Percentiles rank a stretch among this genome's conserved stretches.
phyloP scores from a whole-genome alignment of 1,140 invertebrate genomes.

The Penaeus indicus region DNA sequence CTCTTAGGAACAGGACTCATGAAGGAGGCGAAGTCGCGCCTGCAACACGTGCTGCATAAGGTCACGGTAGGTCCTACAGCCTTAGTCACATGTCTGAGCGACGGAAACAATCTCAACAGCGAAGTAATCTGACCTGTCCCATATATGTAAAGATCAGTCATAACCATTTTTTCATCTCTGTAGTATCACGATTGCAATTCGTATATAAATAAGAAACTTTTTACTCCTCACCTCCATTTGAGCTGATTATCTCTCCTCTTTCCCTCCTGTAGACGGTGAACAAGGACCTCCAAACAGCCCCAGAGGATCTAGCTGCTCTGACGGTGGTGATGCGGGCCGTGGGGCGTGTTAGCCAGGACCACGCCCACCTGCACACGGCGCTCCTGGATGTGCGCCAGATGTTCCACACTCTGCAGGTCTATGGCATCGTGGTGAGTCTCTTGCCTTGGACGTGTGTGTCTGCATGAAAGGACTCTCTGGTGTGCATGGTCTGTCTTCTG shows the following conservation, averaged over 20 bases:
- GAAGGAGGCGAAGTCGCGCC: slow-evolving; percentile 39
- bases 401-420: slow-evolving; percentile 59
- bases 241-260: not conserved
- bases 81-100: too few species aligned
- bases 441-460: too few species aligned
- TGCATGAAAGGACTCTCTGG: too few species aligned
- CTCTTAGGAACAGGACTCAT: slow-evolving; percentile 54
- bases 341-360: slow-evolving; percentile 45
- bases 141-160: too few species aligned
- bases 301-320: slow-evolving; percentile 41
- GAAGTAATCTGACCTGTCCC: too few species aligned
- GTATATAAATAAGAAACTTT: too few species aligned
- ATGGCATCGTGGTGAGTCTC: slow-evolving; percentile 53
- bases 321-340: slow-evolving; percentile 52
- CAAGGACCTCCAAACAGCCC: slow-evolving; percentile 25
- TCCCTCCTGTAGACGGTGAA: slow-evolving; percentile 32
- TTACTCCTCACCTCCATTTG: too few species aligned
- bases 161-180: too few species aligned
- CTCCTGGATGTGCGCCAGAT: slow-evolving; percentile 55
- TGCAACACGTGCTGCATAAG: slow-evolving; percentile 58
- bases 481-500: too few species aligned
- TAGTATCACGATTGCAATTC: too few species aligned
- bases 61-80: slow-evolving; percentile 44
- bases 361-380: slow-evolving; percentile 54
- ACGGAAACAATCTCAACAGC: too few species aligned